Conservation (phyloP, 2,888 invertebrate species). For the Clusia tigrina region DNA sequence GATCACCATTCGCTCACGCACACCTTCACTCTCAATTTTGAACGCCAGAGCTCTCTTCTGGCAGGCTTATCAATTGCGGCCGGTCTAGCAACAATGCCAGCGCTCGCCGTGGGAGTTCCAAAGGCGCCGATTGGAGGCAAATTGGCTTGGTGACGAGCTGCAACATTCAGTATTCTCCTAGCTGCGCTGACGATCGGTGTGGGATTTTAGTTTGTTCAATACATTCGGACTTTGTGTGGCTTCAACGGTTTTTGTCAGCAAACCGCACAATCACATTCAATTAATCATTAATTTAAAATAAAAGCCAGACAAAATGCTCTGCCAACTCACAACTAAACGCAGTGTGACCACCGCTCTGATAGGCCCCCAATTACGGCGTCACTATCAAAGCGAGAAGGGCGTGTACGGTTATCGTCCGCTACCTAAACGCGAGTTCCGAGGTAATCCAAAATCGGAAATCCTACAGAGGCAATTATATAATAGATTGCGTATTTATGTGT, state of each 20-base stretch:
- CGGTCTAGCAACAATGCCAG: too few relatives aligned
- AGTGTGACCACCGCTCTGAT: slow-evolving; percentile 25
- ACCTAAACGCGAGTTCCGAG: slow-evolving; percentile 50
- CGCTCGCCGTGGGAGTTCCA: too few relatives aligned
- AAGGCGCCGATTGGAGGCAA: neutral
- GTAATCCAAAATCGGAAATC: slow-evolving; percentile 38
- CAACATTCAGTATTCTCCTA: neutral
- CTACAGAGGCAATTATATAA: neutral
- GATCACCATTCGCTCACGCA: too few relatives aligned
- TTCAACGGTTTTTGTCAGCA: neutral
- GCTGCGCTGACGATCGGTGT: neutral
- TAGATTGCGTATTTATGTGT: neutral
- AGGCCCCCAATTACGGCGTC: slow-evolving; percentile 37
- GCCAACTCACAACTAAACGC: slow-evolving; percentile 34
- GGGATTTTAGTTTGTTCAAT: neutral
- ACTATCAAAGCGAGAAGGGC: slow-evolving; percentile 59
- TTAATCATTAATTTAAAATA: slow-evolving; percentile 1
- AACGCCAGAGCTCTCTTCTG: too few relatives aligned
- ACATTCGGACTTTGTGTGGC: too few relatives aligned
- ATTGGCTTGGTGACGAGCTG: neutral
- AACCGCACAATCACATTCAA: neutral
- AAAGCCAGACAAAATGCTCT: slow-evolving; percentile 37
- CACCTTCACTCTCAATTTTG: too few relatives aligned
- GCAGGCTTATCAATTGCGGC: too few relatives aligned
- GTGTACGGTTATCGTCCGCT: slow-evolving; percentile 60